A percentile compares a stretch with the other conserved stretches of the same genome.
phyloP scores from a whole-genome alignment of 2,113 vertebrate species.

The Heliornis fulica region DNA sequence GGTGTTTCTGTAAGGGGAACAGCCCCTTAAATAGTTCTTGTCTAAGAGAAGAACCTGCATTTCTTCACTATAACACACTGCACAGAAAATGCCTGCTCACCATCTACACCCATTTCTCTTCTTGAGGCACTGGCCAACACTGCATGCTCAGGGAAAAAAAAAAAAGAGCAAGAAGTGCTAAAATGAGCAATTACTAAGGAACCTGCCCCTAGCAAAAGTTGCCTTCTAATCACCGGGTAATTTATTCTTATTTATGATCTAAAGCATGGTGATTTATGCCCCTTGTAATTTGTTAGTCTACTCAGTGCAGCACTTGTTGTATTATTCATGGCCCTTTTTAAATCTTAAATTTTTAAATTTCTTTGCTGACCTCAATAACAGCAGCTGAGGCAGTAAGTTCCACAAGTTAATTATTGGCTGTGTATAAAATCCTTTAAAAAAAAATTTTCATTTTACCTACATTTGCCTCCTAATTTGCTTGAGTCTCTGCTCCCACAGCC shows the following conservation, averaged over 20 bases:
- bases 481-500: not conserved
- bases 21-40: not conserved
- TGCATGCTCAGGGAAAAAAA: not conserved
- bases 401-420: slow-evolving; percentile 40
- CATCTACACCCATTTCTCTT: not conserved
- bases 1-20: not conserved
- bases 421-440: not conserved
- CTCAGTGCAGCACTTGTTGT: not conserved
- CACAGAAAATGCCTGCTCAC: not conserved
- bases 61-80: not conserved
- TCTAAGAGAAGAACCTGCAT: not conserved
- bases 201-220: slow-evolving; percentile 30
- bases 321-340: slow-evolving; percentile 53
- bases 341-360: slow-evolving; percentile 36
- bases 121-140: not conserved
- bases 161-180: not conserved
- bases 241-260: slow-evolving; percentile 53
- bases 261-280: slow-evolving; percentile 37
- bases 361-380: slow-evolving; percentile 32
- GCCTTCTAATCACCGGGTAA: slow-evolving; percentile 27
- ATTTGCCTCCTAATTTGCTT: slow-evolving; percentile 28
- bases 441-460: not conserved
- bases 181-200: slow-evolving; percentile 35
- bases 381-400: not conserved
- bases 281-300: slow-evolving; percentile 48